These are phyloP conservation scores for Holcopasites calliopsidis DNA, from an alignment of 1,140 invertebrate species.

Conservation along the genomic window DNA sequence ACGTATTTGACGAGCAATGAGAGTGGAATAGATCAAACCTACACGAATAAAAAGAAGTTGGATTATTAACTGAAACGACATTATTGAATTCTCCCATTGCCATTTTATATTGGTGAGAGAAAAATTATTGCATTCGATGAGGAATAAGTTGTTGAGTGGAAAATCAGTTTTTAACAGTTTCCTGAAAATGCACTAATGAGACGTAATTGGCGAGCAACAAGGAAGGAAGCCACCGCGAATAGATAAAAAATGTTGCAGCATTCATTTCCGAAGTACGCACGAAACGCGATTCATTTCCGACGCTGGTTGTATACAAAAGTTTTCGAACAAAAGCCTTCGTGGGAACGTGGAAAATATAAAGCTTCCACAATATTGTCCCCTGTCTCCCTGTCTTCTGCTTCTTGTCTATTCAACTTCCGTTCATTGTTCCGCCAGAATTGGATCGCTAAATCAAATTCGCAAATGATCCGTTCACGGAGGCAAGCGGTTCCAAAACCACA, in stretches of 20 bases:
- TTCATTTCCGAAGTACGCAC: constrained; percentile 3
- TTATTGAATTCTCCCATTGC: too few species aligned
- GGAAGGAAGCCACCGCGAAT: background rate
- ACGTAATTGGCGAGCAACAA: background rate
- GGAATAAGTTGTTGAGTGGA: too few species aligned
- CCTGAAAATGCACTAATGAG: too few species aligned
- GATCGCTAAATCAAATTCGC: too few species aligned
- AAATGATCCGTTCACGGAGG: background rate
- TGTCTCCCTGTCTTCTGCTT: background rate
- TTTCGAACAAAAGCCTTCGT: constrained; percentile 30
- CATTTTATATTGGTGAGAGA: too few species aligned
- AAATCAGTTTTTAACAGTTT: too few species aligned
- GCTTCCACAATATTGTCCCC: background rate
- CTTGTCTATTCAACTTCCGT: background rate
- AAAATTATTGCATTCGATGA: too few species aligned
- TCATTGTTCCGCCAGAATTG: too few species aligned
- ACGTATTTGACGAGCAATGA: background rate
- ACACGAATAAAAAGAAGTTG: constrained; percentile 10
- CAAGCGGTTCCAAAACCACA: too few species aligned
- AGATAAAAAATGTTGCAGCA: constrained; percentile 4
- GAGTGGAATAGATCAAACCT: background rate
- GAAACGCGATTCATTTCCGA: constrained; percentile 35
- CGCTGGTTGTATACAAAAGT: constrained; percentile 21
- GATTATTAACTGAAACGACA: too few species aligned
- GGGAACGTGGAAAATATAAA: background rate